Conservation (phyloP, 2,888 invertebrate genomes). For the Drosophila longiperda region DNA sequence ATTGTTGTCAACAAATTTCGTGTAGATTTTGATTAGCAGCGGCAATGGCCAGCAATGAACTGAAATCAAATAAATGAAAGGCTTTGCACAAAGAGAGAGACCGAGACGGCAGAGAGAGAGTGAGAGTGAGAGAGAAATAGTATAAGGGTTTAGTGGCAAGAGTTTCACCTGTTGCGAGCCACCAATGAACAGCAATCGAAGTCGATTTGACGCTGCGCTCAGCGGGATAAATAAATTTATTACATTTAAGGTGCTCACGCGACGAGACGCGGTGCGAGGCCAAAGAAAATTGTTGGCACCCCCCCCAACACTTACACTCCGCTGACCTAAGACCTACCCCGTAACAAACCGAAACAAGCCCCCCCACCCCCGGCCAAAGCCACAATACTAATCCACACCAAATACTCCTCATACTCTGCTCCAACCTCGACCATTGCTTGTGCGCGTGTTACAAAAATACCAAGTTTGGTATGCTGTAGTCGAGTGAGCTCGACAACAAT, state of each 20-base stretch:
- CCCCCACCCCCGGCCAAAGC: constrained; percentile 7
- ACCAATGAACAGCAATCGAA: constrained; percentile 69
- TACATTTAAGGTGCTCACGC: constrained; percentile 76
- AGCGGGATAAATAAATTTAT: constrained; percentile 76
- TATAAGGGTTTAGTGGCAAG: neutral
- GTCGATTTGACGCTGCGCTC: constrained; percentile 62
- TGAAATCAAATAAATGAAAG: constrained; percentile 69
- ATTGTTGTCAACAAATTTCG: constrained; percentile 66
- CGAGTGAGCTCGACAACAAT: no score
- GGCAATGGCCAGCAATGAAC: constrained; percentile 59
- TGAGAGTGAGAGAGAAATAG: neutral
- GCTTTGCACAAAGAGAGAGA: constrained; percentile 11
- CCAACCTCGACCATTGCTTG: constrained; percentile 5
- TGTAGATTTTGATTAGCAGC: constrained; percentile 75
- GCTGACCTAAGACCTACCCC: neutral
- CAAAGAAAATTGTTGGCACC: constrained; percentile 34
- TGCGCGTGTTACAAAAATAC: constrained; percentile 64
- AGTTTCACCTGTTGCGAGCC: constrained; percentile 64
- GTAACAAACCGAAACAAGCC: neutral
- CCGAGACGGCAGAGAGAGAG: neutral
- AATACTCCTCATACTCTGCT: constrained; percentile 22
- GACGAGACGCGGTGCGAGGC: constrained; percentile 42
- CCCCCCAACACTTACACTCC: neutral
- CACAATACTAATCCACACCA: constrained; percentile 32
- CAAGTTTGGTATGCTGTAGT: no score